Percentiles rank a stretch among this genome's conserved stretches.
Evolutionary conservation across 2,888 invertebrate species (phyloP).

Genomic region (Cerastoderma edule): DNA sequence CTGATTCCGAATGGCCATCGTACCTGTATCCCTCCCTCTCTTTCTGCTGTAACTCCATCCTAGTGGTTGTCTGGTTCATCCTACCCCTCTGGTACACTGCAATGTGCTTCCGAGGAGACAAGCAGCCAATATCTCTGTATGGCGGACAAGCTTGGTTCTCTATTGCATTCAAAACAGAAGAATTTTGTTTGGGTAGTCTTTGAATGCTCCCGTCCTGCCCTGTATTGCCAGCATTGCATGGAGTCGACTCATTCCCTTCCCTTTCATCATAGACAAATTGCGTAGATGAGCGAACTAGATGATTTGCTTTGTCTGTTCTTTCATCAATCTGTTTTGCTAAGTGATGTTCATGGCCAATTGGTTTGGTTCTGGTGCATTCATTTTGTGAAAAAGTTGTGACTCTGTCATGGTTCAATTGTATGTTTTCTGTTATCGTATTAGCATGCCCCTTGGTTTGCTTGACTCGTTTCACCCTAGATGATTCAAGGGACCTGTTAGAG

Average conservation of each 20-base stretch:
- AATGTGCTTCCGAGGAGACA: slow-evolving; percentile 29
- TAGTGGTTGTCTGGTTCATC: too few relatives aligned
- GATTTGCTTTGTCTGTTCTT: background rate
- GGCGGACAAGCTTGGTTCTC: slow-evolving; percentile 27
- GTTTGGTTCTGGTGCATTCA: background rate
- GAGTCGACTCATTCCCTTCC: background rate
- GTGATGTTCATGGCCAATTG: too few relatives aligned
- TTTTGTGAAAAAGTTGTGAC: too few relatives aligned
- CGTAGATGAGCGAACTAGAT: background rate
- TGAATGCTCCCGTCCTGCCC: background rate
- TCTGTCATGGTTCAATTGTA: too few relatives aligned
- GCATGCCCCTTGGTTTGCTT: too few relatives aligned
- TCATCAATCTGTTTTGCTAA: background rate
- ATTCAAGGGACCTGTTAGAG: background rate
- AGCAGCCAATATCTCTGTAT: slow-evolving; percentile 22
- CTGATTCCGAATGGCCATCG: too few relatives aligned
- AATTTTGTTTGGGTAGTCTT: background rate
- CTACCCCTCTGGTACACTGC: slow-evolving; percentile 15
- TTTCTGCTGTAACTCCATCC: too few relatives aligned
- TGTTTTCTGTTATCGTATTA: too few relatives aligned
- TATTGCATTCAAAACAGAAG: slow-evolving; percentile 7
- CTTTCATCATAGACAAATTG: background rate
- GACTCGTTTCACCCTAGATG: too few relatives aligned
- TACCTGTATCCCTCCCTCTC: background rate
- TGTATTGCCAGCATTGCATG: background rate